Conservation (phyloP, 2,888 invertebrate species). For the Erannis defoliaria region DNA sequence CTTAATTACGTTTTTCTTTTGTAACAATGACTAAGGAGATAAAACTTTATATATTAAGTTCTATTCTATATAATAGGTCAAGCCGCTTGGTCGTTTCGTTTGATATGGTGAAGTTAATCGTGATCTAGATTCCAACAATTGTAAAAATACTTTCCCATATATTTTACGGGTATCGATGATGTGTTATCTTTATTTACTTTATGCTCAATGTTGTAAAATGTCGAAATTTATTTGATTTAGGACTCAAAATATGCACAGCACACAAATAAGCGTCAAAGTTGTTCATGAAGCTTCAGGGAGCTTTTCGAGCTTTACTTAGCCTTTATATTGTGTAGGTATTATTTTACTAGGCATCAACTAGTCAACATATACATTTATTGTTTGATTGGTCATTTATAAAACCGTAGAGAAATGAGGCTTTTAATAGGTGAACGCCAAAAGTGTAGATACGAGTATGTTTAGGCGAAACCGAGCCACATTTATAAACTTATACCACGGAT, state of each 20-base stretch:
- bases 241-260: background rate
- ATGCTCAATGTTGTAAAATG: background rate
- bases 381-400: too few relatives aligned
- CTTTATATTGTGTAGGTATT: slow-evolving; percentile 1
- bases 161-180: background rate
- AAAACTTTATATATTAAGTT: slow-evolving; percentile 11
- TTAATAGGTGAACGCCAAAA: too few relatives aligned
- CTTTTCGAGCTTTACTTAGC: background rate
- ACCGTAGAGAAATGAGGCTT: too few relatives aligned
- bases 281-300: background rate
- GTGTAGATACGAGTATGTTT: too few relatives aligned
- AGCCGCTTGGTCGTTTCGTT: background rate
- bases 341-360: too few relatives aligned
- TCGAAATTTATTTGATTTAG: background rate
- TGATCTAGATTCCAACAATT: background rate
- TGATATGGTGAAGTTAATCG: background rate
- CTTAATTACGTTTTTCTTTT: slow-evolving; percentile 46
- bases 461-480: too few relatives aligned
- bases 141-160: background rate
- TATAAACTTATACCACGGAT: too few relatives aligned
- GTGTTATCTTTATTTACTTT: background rate
- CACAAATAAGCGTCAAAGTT: background rate
- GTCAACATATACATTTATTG: too few relatives aligned
- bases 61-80: slow-evolving; percentile 5
- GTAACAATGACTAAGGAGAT: slow-evolving; percentile 35